Percentiles rank a stretch among this genome's conserved stretches.
These are phyloP conservation scores for Cichlasoma orientale DNA, from an alignment of 2,797 vertebrate species.

Conservation along the genomic window DNA sequence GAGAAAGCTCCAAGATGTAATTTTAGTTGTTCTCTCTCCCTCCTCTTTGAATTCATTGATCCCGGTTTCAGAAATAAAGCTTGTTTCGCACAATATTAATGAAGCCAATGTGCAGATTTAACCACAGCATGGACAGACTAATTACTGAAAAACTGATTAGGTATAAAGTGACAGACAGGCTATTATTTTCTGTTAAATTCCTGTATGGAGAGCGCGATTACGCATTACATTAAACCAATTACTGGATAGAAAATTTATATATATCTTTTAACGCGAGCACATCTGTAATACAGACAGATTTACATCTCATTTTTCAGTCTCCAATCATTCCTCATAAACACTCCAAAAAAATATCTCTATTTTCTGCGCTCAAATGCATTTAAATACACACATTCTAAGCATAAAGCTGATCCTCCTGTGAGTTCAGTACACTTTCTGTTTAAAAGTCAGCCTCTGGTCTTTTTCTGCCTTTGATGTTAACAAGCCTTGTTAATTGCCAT, in stretches of 20 bases:
- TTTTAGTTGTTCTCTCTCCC: background rate
- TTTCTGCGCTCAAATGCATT: slow-evolving; percentile 4
- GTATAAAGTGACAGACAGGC: background rate
- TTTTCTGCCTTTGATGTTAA: slow-evolving; percentile 72
- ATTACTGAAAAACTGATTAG: background rate
- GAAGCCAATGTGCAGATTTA: background rate
- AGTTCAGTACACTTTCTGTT: slow-evolving; percentile 41
- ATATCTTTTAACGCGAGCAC: background rate
- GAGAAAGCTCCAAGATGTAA: background rate
- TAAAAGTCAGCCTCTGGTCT: slow-evolving; percentile 52
- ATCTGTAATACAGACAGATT: background rate
- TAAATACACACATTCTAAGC: slow-evolving; percentile 24
- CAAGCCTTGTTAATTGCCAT: slow-evolving; percentile 66
- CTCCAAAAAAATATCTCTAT: background rate
- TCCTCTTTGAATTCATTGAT: background rate
- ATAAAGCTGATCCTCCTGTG: slow-evolving; percentile 33
- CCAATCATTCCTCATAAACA: background rate
- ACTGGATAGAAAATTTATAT: background rate
- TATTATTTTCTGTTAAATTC: slow-evolving; percentile 7
- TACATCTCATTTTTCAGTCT: background rate
- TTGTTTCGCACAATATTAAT: background rate
- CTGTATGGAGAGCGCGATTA: background rate
- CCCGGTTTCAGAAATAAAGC: background rate
- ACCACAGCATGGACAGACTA: background rate
- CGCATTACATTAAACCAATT: background rate